Base-by-base conservation (phyloP, 1,140 invertebrate species). In the Drosophila elegans region DNA sequence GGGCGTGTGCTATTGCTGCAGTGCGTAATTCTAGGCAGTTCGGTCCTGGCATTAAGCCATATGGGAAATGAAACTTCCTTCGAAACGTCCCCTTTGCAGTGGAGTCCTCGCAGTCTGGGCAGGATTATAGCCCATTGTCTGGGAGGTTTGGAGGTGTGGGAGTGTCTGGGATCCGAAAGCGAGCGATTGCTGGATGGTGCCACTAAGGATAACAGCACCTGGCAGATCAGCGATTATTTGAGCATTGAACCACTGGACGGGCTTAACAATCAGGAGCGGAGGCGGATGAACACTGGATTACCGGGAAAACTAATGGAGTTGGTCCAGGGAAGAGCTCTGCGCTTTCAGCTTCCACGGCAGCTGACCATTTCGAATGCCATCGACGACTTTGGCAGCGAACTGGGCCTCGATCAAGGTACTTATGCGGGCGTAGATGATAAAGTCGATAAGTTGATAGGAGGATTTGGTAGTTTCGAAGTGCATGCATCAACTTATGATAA, bases 151-250 rank as follows among this genome's bases (percentile, higher is more conserved):
- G 76, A 91, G 36, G 76, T 90, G 9, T 76, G 94, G 71, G 91
- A 94, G 11, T 95, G 95, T 67, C 66, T 95, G 7, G 94, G 94
- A 55, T 91, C 91, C 36, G 88, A 93, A 21, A 93, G 94, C 0
- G 75, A 95, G n/a, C 92, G 94, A 2, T 86, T 94, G 3, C 69
- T 95, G 12, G 94, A 95, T 44, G 77, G 91, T 2, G 94, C 94
- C 1, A 92, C 94, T 4, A 84, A 92, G 39, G 94, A 94, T 68
- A 94, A 95, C 51, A 93, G 93, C 34, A 93, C 94, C 13, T 94
- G 95, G 79, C 91, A 92, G 13, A 82, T 95, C 39, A 94, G 93
- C 71, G 94, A 95, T 52, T 94, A 89, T 27, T 78, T 95, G n/a
- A 93, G 93, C 4, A 93, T 95, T 34, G 94, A 93, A 38, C 79